Base-by-base conservation (phyloP, 64 coral and sea anemone genomes). In the Montipora capricornis region DNA sequence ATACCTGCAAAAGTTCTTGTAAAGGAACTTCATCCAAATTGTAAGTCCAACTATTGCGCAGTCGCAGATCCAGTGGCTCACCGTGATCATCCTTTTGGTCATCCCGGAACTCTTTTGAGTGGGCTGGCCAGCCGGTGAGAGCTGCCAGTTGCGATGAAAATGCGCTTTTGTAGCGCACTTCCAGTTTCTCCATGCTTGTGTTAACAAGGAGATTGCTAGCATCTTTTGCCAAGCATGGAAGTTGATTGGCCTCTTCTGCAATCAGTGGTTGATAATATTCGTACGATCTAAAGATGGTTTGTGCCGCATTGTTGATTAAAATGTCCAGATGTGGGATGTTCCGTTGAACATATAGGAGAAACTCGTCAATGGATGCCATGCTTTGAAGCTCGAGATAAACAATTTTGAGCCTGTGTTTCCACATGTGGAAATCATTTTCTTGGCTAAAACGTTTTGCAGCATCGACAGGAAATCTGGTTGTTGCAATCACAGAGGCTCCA, bases 21-120 rank as follows among this genome's bases (percentile, higher is more conserved):
- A 89, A 22, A 11, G 87, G 87, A 5, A 89, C 87, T 22, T 89
- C 87, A 48, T 89, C 87, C 24, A 89, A 51, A 77, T 89, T 89
- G 15, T 89, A 89, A 20, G 87, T 89, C 87, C 87, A 89, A 20
- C 87, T 77, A 51, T 89, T 89, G 1, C 87, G 70, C 55, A n/a
- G 8, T 1, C 87, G 87, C 12, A 53, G 10, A 49, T 89, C 87
- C 24, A 89, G 4, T 26, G 58, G 87, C 57, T 89, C 87, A 6
- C 87, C 87, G 77, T 89, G 87, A 44, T 89, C 5, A 16, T 89
- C 87, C 20, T 77, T 89, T 49, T 47, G 3, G 10, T 16, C 87
- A 14, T 58, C 17, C 24, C 73, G 87, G 70, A 89, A 89, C 57
- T 77, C 73, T 26, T 10, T 10, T 7, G 66, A 71, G 5, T 20